A percentile compares a stretch with the other conserved stretches of the same genome.
Evolutionary conservation across 2,797 vertebrate genomes (phyloP).

Genomic region (Gobionotothen gibberifrons): DNA sequence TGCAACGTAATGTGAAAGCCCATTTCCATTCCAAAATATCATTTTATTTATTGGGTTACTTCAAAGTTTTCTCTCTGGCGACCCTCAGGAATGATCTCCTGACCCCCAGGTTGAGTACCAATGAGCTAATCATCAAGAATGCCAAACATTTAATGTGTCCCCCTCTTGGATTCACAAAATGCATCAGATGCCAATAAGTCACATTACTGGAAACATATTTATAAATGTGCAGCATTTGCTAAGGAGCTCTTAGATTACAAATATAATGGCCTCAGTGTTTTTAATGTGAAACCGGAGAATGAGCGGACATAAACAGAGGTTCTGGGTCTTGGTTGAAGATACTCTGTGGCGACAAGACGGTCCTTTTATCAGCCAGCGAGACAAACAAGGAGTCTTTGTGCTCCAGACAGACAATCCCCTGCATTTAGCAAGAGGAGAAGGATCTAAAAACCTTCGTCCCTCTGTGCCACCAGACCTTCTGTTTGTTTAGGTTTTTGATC

Average conservation of each 20-base stretch:
- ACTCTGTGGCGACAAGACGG: conserved; percentile 46
- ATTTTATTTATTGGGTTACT: too few relatives aligned
- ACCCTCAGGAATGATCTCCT: too few relatives aligned
- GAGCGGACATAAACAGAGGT: conserved; percentile 29
- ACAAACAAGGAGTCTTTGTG: conserved; percentile 75
- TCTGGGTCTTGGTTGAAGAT: conserved; percentile 33
- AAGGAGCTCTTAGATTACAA: conserved; percentile 23
- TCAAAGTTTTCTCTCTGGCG: too few relatives aligned
- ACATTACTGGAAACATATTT: conserved; percentile 20
- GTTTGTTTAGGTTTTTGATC: conserved; percentile 53
- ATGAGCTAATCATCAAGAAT: too few relatives aligned
- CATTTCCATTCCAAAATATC: too few relatives aligned
- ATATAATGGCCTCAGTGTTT: conserved; percentile 42
- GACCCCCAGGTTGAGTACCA: too few relatives aligned
- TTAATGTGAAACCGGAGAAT: conserved; percentile 52
- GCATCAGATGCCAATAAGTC: not conserved
- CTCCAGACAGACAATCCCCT: conserved; percentile 47
- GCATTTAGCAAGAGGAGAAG: conserved; percentile 58
- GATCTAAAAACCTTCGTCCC: conserved; percentile 18
- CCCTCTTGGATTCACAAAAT: not conserved
- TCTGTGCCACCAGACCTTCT: conserved; percentile 9
- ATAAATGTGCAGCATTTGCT: conserved; percentile 14
- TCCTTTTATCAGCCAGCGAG: conserved; percentile 30
- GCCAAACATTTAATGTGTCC: not conserved
- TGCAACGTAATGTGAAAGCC: too few relatives aligned